phyloP scores from a whole-genome alignment of 1,140 invertebrate species.

The Cyclargus thomasi region DNA sequence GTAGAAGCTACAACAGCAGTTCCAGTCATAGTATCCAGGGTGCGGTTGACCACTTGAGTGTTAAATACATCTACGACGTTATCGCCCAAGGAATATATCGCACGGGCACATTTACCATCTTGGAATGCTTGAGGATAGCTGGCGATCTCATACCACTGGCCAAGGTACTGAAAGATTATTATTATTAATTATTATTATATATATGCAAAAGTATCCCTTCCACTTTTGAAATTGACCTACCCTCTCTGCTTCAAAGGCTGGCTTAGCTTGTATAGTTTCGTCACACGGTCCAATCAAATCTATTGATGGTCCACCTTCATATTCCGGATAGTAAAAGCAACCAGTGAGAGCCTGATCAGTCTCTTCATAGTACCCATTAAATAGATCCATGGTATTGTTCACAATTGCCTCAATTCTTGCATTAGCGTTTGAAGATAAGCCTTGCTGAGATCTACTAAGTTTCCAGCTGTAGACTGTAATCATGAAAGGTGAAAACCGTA shows the following conservation, averaged over 20 bases:
- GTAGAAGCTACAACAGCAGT: constrained; percentile 37
- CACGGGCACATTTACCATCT: constrained; percentile 45
- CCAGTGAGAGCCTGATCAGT: constrained; percentile 45
- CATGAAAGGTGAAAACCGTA: constrained; percentile 8
- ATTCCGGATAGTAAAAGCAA: constrained; percentile 60
- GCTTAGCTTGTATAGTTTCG: constrained; percentile 37
- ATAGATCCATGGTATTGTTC: constrained; percentile 36
- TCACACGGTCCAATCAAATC: constrained; percentile 46
- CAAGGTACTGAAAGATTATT: constrained; percentile 40
- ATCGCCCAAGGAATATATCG: constrained; percentile 30
- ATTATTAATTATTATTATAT: not conserved
- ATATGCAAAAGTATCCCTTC: too few species aligned
- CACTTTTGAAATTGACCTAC: constrained; percentile 35
- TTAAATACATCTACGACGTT: constrained; percentile 35
- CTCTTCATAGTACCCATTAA: constrained; percentile 43
- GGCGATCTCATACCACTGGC: constrained; percentile 51
- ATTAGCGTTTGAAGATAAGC: constrained; percentile 37
- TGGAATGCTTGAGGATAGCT: constrained; percentile 47
- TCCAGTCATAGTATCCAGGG: constrained; percentile 34
- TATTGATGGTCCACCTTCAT: constrained; percentile 36
- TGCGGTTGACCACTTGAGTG: constrained; percentile 39
- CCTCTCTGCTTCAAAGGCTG: constrained; percentile 39
- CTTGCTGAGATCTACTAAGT: constrained; percentile 39
- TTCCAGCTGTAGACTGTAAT: constrained; percentile 62
- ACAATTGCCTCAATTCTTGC: constrained; percentile 39